Evolutionary conservation across 2,797 vertebrate genomes (phyloP), one percentile per base, ranked within the genome.

Genomic region (Trachurus trachurus): DNA sequence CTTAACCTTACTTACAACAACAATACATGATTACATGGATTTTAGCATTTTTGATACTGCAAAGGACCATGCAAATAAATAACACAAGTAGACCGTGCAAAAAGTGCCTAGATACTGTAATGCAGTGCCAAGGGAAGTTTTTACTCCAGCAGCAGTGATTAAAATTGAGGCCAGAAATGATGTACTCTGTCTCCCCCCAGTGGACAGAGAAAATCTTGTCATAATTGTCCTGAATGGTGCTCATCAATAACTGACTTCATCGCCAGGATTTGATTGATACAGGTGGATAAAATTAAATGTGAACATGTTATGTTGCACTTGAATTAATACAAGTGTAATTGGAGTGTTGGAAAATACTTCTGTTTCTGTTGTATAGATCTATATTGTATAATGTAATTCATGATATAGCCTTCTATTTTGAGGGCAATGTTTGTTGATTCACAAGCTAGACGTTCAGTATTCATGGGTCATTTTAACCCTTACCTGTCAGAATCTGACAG

Each of bases 131-230:
- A n/a, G 62, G 17, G 5, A 19, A 56, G 37, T 19, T 70, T 58
- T 52, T 47, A 13, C 7, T 74, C 1, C 15, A 50, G n/a, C 22
- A 63, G 39, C 22, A 63, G 39, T 16, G 47, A 58, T 37, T 76
- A 7, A 59, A 78, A 64, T 7, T 1, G 8, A 76, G 45, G 1
- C 9, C 34, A 31, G 11, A 94, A 95, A 53, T 54, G 4, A 34
- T 91, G 93, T 94, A 94, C 92, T 96, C 50, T 95, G 91, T 94
- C 95, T 88, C 95, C 92, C 83, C 89, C 94, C 92, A 86, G 88
- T 91, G 95, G 91, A 61, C 37, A 76, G 1, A 81, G 1, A 62
- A 22, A 59, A 54, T 29, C 12, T 16, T 66, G n/a, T 19, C 15
- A 11, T 9, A 1, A 15, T 39, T 59, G 40, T 42, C 17, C 12